Conservation (phyloP, 2,797 vertebrate genomes). For the Toxotes lorentzi region DNA sequence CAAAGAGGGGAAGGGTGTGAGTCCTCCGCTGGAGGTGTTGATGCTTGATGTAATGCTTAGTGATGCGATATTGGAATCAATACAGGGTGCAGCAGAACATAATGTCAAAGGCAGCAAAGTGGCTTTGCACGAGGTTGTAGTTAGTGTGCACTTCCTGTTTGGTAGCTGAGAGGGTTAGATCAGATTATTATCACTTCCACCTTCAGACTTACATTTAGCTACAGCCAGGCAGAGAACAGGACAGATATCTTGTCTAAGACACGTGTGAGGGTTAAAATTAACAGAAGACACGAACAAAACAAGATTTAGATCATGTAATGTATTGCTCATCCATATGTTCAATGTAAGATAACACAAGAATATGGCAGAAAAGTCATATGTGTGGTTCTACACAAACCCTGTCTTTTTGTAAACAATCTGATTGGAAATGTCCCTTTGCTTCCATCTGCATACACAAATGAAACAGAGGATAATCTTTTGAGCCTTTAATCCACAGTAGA, state of each 20-base stretch:
- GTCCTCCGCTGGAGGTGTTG: conserved; percentile 85
- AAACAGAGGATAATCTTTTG: conserved; percentile 43
- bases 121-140: conserved; percentile 12
- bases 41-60: conserved; percentile 4
- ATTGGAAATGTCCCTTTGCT: conserved; percentile 33
- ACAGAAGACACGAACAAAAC: not conserved
- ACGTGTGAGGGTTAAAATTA: conserved; percentile 64
- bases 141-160: conserved; percentile 38
- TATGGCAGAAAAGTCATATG: conserved; percentile 13
- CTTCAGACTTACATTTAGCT: conserved; percentile 5
- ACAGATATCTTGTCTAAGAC: conserved; percentile 52
- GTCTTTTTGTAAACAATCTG: conserved; percentile 58
- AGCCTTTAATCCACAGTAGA: conserved; percentile 55
- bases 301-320: not conserved
- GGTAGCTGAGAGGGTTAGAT: conserved; percentile 11
- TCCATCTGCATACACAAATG: conserved; percentile 61
- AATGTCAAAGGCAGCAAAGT: conserved; percentile 21
- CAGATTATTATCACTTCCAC: conserved; percentile 34
- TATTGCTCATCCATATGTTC: conserved; percentile 14
- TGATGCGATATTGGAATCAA: conserved; percentile 42
- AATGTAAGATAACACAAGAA: conserved; percentile 4
- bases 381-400: conserved; percentile 29
- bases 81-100: conserved; percentile 26
- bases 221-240: conserved; percentile 16
- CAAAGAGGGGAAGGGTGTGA: conserved; percentile 83